These are phyloP conservation scores for Dendrolimus houi DNA, from an alignment of 2,888 invertebrate species.

Conservation along the genomic window DNA sequence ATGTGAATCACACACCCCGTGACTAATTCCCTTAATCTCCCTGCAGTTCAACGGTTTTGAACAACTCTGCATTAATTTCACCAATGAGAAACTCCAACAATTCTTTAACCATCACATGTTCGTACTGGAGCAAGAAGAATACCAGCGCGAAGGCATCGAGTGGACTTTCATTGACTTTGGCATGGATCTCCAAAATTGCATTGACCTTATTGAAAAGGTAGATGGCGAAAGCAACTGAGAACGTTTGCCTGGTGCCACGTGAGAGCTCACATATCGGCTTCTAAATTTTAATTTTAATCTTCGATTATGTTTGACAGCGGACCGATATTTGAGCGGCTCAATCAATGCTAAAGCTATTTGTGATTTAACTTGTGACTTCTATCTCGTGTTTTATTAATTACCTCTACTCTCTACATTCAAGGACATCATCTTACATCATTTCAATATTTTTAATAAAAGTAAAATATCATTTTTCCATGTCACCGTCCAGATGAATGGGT, in stretches of 20 bases:
- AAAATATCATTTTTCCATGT: constrained; percentile 29
- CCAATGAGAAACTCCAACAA: constrained; percentile 98
- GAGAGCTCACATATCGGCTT: constrained; percentile 42
- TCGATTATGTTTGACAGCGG: constrained; percentile 1
- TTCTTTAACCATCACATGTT: constrained; percentile 99
- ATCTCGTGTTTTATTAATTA: constrained; percentile 37
- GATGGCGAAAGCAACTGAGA: constrained; percentile 70
- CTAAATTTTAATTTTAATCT: constrained; percentile 11
- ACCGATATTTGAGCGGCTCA: constrained; percentile 40
- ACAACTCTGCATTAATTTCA: constrained; percentile 99
- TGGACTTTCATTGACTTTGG: constrained; percentile 99
- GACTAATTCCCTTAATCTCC: constrained; percentile 62
- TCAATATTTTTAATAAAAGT: constrained; percentile 9
- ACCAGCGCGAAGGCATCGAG: constrained; percentile 94
- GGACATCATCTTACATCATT: constrained; percentile 7
- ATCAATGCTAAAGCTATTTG: constrained; percentile 55
- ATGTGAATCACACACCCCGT: constrained; percentile 28
- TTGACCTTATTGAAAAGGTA: constrained; percentile 97
- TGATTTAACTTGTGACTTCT: constrained; percentile 46
- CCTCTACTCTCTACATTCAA: constrained; percentile 3
- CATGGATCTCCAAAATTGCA: constrained; percentile 96
- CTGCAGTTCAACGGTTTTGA: constrained; percentile 96
- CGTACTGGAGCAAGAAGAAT: constrained; percentile 97
- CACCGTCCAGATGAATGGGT: constrained; percentile 88
- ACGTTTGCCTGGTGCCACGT: constrained; percentile 69